A percentile compares a stretch with the other conserved stretches of the same genome.
These are phyloP conservation scores for Tetramorium simillimum DNA, from an alignment of 1,140 invertebrate species.

Conservation along the genomic window DNA sequence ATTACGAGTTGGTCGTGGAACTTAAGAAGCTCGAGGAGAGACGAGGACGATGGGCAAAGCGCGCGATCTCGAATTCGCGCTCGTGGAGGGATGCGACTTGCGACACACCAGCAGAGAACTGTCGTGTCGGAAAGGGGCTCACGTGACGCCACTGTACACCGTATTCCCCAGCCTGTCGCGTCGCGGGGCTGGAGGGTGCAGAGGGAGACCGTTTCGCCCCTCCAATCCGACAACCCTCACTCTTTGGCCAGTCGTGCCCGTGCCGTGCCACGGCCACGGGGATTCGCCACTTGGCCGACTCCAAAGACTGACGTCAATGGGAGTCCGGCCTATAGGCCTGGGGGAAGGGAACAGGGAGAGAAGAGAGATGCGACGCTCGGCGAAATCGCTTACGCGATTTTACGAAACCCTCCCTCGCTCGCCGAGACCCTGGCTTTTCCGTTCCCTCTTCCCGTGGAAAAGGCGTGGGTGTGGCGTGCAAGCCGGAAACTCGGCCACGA, in stretches of 20 bases:
- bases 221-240: slow-evolving; percentile 30
- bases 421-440: neutral
- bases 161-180: neutral
- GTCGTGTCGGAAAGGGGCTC: neutral
- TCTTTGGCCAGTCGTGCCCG: slow-evolving; percentile 2
- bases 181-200: neutral
- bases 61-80: too few species aligned
- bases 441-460: neutral
- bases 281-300: slow-evolving; percentile 66
- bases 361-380: slow-evolving; percentile 13
- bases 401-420: slow-evolving; percentile 28
- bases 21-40: too few species aligned
- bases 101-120: too few species aligned
- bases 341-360: neutral
- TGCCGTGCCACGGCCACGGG: slow-evolving; percentile 39
- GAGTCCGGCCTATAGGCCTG: slow-evolving; percentile 47
- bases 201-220: slow-evolving; percentile 16
- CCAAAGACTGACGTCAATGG: slow-evolving; percentile 73
- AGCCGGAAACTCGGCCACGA: slow-evolving; percentile 39
- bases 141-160: slow-evolving; percentile 46
- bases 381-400: slow-evolving; percentile 62
- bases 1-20: too few species aligned
- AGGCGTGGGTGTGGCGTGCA: slow-evolving; percentile 5
- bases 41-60: too few species aligned
- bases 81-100: too few species aligned